A percentile compares a stretch with the other conserved stretches of the same genome.
Conservation (phyloP, 1,140 invertebrate species). For the Drosophila melanogaster region DNA sequence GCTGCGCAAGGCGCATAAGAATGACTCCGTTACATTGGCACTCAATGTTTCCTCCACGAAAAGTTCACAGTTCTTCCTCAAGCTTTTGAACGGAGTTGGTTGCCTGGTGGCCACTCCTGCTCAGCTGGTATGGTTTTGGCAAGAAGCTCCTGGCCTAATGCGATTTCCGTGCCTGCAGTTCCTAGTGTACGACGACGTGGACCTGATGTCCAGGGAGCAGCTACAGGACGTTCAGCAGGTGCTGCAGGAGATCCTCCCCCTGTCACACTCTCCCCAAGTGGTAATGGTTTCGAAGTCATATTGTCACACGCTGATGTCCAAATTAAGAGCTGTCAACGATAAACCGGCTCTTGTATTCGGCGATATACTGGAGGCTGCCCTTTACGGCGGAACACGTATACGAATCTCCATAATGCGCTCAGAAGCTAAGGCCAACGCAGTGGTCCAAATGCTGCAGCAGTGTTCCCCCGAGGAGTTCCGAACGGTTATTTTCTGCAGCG, state of each 20-base stretch:
- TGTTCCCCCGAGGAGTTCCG: slow-evolving; percentile 33
- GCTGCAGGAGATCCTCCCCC: neutral
- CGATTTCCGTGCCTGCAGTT: slow-evolving; percentile 20
- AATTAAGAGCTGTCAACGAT: slow-evolving; percentile 12
- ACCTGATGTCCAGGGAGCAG: slow-evolving; percentile 33
- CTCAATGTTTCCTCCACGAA: slow-evolving; percentile 32
- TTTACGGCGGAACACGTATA: slow-evolving; percentile 42
- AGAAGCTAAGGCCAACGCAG: slow-evolving; percentile 5
- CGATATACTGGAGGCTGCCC: slow-evolving; percentile 56
- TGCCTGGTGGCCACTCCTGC: slow-evolving; percentile 51
- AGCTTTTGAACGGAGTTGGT: slow-evolving; percentile 46
- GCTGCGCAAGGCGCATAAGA: slow-evolving; percentile 14
- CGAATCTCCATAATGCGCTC: slow-evolving; percentile 7
- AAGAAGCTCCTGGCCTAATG: neutral
- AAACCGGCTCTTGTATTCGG: slow-evolving; percentile 51
- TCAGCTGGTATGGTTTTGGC: slow-evolving; percentile 39
- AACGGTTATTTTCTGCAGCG: slow-evolving; percentile 49
- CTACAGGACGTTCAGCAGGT: slow-evolving; percentile 2
- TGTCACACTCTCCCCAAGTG: slow-evolving; percentile 23
- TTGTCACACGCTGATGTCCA: slow-evolving; percentile 2
- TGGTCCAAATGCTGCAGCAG: slow-evolving; percentile 20
- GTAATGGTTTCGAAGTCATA: slow-evolving; percentile 44
- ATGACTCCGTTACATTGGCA: slow-evolving; percentile 10
- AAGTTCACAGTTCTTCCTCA: slow-evolving; percentile 16
- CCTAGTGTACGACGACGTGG: slow-evolving; percentile 55